Evolutionary conservation across 1,140 invertebrate genomes (phyloP), one percentile per base, ranked within the genome.

Genomic region (Bombus confusus): DNA sequence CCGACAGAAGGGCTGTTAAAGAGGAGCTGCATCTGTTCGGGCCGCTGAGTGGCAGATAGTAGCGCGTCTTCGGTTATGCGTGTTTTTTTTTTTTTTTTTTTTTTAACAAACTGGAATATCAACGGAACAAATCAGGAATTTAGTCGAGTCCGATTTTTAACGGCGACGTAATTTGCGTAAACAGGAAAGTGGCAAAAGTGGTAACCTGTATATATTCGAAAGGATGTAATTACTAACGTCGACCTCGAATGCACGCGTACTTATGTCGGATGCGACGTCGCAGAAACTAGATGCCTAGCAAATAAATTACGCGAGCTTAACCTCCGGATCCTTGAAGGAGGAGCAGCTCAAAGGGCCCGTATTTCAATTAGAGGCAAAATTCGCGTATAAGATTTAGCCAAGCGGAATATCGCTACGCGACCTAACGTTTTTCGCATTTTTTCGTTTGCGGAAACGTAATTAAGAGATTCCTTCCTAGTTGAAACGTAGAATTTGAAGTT

Each of bases 251-350:
- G 37, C 41, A 10, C 15, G n/a, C 31, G 8, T 43, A 71, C 43
- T 34, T 25, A n/a, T 5, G 82, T 39, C n/a, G 66, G 43, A 3
- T 31, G 43, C 66, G 57, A 57, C 43, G 68, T 59, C 43, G 15
- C 37, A 10, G 79, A 72, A 80, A 80, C 79, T 57, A 59, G 47
- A 80, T 80, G 28, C 37, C 47, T 52, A 0, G 43, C 28, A 41
- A 41, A 72, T 80, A 80, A 80, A 80, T 80, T 80, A 80, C 68
- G 28, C 37, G 0, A 59, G 34, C 68, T 80, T 72, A 72, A 80
- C 68, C n/a, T 39, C 10, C 18, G 34, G 28, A 72, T 59, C 43
- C 43, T 80, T 1, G 25, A 59, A 47, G 9, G 28, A 31, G 10
- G 6, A 52, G 47, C 47, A 22, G 28, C 47, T 72, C 66, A 9